Percentiles rank a stretch among this genome's conserved stretches.
Evolutionary conservation across 2,113 vertebrate species (phyloP).

Genomic region (Otus sunia): DNA sequence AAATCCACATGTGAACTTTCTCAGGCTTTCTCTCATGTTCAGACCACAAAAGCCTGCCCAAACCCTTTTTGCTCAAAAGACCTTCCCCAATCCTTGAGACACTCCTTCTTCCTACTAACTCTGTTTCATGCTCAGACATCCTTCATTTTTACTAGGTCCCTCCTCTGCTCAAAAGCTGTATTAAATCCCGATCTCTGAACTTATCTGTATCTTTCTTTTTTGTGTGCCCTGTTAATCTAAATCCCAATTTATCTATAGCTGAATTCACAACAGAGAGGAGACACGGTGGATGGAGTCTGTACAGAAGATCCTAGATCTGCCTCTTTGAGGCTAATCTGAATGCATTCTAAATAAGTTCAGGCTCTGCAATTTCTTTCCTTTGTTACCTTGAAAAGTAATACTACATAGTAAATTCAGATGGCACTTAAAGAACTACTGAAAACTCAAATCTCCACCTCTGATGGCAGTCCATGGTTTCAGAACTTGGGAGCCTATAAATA

Average conservation of each 20-base stretch:
- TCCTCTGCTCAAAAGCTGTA: not conserved
- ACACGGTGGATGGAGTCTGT: not conserved
- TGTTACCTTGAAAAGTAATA: not conserved
- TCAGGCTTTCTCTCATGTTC: not conserved
- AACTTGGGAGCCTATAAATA: not conserved
- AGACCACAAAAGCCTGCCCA: not conserved
- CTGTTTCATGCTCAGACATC: not conserved
- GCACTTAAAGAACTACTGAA: not conserved
- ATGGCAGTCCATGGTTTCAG: not conserved
- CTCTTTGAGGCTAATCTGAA: not conserved
- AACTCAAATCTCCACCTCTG: not conserved
- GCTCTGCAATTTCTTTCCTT: not conserved
- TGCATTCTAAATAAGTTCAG: not conserved
- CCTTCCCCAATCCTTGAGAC: not conserved
- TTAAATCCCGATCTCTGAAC: not conserved
- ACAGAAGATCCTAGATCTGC: not conserved
- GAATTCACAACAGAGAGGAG: not conserved
- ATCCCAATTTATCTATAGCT: accelerated
- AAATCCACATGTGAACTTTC: not conserved
- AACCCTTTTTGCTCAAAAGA: not conserved
- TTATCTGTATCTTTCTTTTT: not conserved
- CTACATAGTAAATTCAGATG: not conserved
- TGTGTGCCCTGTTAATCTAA: not conserved
- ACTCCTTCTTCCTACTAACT: not conserved
- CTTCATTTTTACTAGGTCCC: not conserved